Conservation (phyloP, 2,113 vertebrate species). For the Lampris incognitus region DNA sequence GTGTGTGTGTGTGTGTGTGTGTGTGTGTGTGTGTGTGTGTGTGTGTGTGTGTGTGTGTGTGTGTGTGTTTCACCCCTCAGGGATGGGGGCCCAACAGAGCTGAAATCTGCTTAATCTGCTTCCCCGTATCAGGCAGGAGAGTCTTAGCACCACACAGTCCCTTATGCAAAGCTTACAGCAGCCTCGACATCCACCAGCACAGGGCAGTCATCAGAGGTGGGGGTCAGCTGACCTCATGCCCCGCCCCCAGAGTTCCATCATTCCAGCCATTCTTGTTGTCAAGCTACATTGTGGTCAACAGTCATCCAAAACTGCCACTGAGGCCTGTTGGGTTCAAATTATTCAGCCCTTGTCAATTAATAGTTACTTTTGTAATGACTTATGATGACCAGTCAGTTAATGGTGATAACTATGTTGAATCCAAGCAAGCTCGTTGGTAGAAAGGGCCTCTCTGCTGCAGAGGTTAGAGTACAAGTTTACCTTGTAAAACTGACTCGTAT, state of each 20-base stretch:
- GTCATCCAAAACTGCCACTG: background rate
- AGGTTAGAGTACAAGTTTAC: background rate
- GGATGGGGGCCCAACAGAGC: constrained; percentile 33
- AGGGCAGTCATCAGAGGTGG: constrained; percentile 30
- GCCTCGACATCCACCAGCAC: background rate
- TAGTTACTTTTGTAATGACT: too few relatives aligned
- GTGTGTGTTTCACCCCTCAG: background rate
- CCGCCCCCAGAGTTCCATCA: background rate
- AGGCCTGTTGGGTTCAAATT: background rate
- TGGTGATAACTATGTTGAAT: background rate
- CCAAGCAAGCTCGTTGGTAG: background rate
- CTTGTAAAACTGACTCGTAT: background rate
- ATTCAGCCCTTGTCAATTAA: too few relatives aligned
- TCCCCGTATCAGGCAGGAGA: constrained; percentile 50
- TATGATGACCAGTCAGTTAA: too few relatives aligned
- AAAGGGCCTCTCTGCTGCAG: constrained; percentile 17
- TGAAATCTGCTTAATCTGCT: constrained; percentile 61
- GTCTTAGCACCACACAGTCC: constrained; percentile 31
- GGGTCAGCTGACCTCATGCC: constrained; percentile 27
- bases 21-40: constrained; percentile 25
- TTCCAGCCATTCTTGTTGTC: background rate
- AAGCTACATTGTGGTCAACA: background rate
- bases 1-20: constrained; percentile 34
- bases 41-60: constrained; percentile 36
- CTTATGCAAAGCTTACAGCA: constrained; percentile 39